Evolutionary conservation across 2,888 invertebrate genomes (phyloP).

Genomic region (Sabellastarte sp.): DNA sequence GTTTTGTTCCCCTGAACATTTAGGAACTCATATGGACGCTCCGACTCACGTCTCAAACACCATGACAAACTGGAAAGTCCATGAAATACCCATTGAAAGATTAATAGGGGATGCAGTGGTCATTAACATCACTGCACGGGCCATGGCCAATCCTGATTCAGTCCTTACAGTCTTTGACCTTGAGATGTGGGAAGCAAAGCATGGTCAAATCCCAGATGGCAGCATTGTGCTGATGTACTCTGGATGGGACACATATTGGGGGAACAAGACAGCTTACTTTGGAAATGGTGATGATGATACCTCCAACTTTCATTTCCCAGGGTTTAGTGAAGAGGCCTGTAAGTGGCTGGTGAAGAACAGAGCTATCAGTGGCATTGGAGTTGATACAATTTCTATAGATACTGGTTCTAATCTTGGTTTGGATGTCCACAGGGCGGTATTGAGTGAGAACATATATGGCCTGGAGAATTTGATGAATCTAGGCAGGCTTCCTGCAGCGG

Average conservation of each 20-base stretch:
- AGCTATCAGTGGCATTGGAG: neutral
- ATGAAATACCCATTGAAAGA: slow-evolving; percentile 6
- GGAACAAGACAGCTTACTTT: neutral
- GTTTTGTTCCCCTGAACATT: neutral
- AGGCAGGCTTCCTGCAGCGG: neutral
- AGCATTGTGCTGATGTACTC: slow-evolving; percentile 1
- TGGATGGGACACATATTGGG: neutral
- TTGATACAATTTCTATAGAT: slow-evolving; percentile 3
- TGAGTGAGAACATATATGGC: neutral
- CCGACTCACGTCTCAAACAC: slow-evolving; percentile 5
- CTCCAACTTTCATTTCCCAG: slow-evolving; percentile 5
- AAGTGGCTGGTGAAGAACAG: slow-evolving; percentile 2
- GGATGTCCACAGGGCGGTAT: neutral
- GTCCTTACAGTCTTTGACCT: slow-evolving; percentile 3
- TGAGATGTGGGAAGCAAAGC: slow-evolving; percentile 1
- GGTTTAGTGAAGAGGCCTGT: slow-evolving; percentile 5
- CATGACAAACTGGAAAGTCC: neutral
- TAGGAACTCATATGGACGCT: slow-evolving; percentile 12
- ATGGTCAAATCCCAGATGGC: slow-evolving; percentile 6
- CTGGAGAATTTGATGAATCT: slow-evolving; percentile 3
- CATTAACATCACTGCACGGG: slow-evolving; percentile 2
- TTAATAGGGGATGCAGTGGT: slow-evolving; percentile 3
- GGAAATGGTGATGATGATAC: slow-evolving; percentile 5
- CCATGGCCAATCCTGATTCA: slow-evolving; percentile 3
- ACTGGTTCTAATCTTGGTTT: neutral